Percentiles rank a stretch among this genome's conserved stretches.
phyloP scores from a whole-genome alignment of 2,888 invertebrate genomes.

The Tenthredo notha region DNA sequence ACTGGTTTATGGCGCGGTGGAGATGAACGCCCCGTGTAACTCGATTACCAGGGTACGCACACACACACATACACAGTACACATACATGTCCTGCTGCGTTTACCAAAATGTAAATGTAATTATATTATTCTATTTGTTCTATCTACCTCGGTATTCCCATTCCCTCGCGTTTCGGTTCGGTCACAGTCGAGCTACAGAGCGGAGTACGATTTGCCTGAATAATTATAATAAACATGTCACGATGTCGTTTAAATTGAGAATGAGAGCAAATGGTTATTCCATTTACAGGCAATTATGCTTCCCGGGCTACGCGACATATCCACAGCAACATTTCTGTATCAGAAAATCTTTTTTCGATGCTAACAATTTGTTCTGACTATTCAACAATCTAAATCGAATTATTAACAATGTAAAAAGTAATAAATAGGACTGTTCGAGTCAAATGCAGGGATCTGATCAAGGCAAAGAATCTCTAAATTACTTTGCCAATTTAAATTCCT shows the following conservation, averaged over 20 bases:
- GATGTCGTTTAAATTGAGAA: constrained; percentile 57
- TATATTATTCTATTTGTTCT: constrained; percentile 51
- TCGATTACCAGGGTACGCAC: constrained; percentile 44
- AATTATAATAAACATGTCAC: constrained; percentile 62
- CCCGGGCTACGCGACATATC: neutral
- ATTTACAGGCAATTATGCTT: constrained; percentile 55
- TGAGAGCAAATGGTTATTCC: constrained; percentile 57
- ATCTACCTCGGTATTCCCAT: constrained; percentile 4
- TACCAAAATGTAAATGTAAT: constrained; percentile 53
- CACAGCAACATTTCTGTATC: neutral
- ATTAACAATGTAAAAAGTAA: neutral
- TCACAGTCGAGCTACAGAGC: constrained; percentile 3
- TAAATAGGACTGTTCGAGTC: neutral
- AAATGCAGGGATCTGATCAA: neutral
- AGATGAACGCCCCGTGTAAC: constrained; percentile 52
- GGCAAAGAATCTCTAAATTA: constrained; percentile 30
- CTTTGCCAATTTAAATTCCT: constrained; percentile 41
- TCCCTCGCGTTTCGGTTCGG: constrained; percentile 10
- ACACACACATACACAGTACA: constrained; percentile 13
- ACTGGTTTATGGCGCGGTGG: constrained; percentile 46
- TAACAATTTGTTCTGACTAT: neutral
- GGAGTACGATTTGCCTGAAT: constrained; percentile 60
- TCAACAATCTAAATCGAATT: neutral
- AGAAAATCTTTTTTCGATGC: neutral
- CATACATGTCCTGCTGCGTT: constrained; percentile 22